Percentiles rank a stretch among this genome's conserved stretches.
phyloP scores from a whole-genome alignment of 2,797 vertebrate species.

The Serranus cabrilla region DNA sequence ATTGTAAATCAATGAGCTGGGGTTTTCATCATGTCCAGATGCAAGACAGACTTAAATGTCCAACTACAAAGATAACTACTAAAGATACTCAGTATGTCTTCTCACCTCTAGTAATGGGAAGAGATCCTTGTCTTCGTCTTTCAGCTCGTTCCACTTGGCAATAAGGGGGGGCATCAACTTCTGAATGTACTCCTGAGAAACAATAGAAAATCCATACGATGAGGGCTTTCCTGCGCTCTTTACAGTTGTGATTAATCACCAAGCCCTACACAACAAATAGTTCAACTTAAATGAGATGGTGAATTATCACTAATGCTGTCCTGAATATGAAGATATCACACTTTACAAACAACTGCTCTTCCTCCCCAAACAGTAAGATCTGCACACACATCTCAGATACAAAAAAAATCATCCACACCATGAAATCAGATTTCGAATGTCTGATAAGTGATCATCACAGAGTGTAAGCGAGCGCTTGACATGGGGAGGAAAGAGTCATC shows the following conservation, averaged over 20 bases:
- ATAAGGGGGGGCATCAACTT: constrained; percentile 97
- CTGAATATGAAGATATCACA: background rate
- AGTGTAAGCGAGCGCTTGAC: constrained; percentile 4
- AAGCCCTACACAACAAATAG: no score
- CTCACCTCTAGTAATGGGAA: constrained; percentile 94
- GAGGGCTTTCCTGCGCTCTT: background rate
- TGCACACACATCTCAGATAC: constrained; percentile 69
- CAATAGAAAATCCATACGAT: background rate
- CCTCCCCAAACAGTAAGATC: background rate
- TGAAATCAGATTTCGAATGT: constrained; percentile 80
- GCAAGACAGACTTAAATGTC: background rate
- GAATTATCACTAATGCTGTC: no score
- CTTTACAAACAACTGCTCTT: background rate
- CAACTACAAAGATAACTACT: background rate
- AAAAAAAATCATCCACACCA: constrained; percentile 62
- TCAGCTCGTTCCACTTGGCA: constrained; percentile 97
- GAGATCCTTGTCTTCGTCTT: constrained; percentile 97
- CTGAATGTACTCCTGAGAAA: constrained; percentile 93
- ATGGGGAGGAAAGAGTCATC: background rate
- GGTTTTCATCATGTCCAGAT: constrained; percentile 78
- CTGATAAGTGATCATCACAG: constrained; percentile 75
- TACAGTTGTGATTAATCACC: no score
- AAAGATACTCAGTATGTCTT: no score
- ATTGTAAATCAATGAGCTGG: constrained; percentile 75
- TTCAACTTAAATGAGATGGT: no score